Evolutionary conservation across 2,888 invertebrate species (phyloP), one percentile per base, ranked within the genome.

Genomic region (Ormia ochracea): DNA sequence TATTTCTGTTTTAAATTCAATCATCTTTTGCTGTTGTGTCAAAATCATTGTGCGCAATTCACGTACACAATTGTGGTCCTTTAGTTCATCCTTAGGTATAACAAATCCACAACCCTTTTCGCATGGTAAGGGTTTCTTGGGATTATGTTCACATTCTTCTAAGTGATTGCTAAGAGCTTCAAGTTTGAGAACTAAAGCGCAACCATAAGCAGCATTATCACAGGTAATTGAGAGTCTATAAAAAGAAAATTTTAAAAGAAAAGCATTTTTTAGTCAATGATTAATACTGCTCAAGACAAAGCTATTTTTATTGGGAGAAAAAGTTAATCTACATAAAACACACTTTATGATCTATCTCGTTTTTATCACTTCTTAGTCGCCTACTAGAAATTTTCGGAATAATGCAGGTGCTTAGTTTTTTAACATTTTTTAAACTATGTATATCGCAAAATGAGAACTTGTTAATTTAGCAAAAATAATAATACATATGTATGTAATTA

Each of bases 31-130:
- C 84, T 97, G 95, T 87, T 97, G 97, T 12, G 94, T 94, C 77
- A 95, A 94, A 81, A 98, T 95, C 52, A 97, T 90, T 6, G 94
- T 93, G 38, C 98, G 92, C 28, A 98, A 90, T 89, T 98, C 98
- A 77, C 95, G 92, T 17, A 98, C 95, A 89, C 98, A 98, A 88
- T 98, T 98, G 90, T 98, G 98, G 84, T 96, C 96, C 87, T 96
- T 94, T 0, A 98, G 90, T 90, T 98, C 97, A 90, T 98, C 98
- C 90, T 98, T 98, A 9, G 98, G 98, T 86, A 98, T 96, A 68
- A 97, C 94, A 56, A 98, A 92, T 21, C 97, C 98, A 87, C 98
- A 98, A 19, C 98, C 98, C 83, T 95, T 94, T 86, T 97, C 97
- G 89, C 98, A 98, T 41, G 95, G 95, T 86, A 97, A 93, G 14